Evolutionary conservation across 2,113 vertebrate genomes (phyloP).

Genomic region (Capricornis sumatraensis): DNA sequence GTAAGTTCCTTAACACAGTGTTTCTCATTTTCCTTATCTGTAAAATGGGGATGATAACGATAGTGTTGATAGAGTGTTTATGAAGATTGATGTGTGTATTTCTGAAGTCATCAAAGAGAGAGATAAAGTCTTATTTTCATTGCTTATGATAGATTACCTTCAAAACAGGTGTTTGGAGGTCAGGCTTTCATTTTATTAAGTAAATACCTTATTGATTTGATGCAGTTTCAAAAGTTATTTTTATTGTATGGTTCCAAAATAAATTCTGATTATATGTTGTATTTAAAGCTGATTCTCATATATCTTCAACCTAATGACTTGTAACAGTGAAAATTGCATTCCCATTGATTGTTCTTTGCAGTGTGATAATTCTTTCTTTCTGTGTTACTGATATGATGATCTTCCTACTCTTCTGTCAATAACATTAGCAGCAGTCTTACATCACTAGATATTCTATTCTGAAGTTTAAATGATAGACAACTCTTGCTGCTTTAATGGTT

Average conservation of each 20-base stretch:
- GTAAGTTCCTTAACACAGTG: background rate
- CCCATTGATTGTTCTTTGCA: conserved; percentile 56
- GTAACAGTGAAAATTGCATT: conserved; percentile 61
- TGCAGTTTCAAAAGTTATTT: conserved; percentile 34
- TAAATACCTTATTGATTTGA: conserved; percentile 46
- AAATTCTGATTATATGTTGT: conserved; percentile 35
- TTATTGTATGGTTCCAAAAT: conserved; percentile 45
- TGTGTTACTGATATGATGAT: conserved; percentile 45
- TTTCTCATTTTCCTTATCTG: background rate
- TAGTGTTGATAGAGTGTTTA: background rate
- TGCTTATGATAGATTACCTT: background rate
- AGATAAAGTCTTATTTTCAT: conserved; percentile 9
- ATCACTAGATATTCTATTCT: conserved; percentile 37
- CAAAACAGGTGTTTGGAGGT: conserved; percentile 33
- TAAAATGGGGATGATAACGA: background rate
- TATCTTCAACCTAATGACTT: conserved; percentile 58
- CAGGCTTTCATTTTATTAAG: conserved; percentile 67
- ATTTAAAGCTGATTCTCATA: conserved; percentile 60
- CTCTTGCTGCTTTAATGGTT: conserved; percentile 53
- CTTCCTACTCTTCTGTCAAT: conserved; percentile 54
- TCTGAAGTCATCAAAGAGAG: background rate
- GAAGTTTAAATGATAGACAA: conserved; percentile 23
- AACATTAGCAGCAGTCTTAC: conserved; percentile 58
- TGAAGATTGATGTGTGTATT: background rate
- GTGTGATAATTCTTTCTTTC: conserved; percentile 38